Conservation (phyloP, 1,140 invertebrate species). For the Cyclina sinensis region DNA sequence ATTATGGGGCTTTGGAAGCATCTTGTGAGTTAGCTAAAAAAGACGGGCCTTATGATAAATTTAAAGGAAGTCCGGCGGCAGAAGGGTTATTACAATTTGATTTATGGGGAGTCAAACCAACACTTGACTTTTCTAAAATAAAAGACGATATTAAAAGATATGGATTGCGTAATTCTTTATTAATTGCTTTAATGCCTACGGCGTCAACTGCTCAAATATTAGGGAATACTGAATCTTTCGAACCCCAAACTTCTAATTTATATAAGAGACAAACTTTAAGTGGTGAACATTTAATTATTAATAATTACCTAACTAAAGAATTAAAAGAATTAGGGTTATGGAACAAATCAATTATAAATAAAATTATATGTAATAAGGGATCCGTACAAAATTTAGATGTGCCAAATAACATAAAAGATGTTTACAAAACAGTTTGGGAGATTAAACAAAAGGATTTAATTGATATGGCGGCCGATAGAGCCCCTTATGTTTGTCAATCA, state of each 20-base stretch:
- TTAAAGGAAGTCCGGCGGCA: slow-evolving; percentile 94
- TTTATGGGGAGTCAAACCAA: too few relatives aligned
- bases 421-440: slow-evolving; percentile 99
- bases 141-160: too few relatives aligned
- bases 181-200: slow-evolving; percentile 99
- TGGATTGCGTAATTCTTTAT: slow-evolving; percentile 97
- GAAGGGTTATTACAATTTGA: too few relatives aligned
- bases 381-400: too few relatives aligned
- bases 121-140: too few relatives aligned
- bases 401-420: slow-evolving; percentile 94
- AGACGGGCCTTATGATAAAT: slow-evolving; percentile 96
- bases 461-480: slow-evolving; percentile 99
- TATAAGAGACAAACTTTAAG: slow-evolving; percentile 97
- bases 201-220: slow-evolving; percentile 99
- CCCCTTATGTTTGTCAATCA: slow-evolving; percentile 99
- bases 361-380: too few relatives aligned
- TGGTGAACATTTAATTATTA: too few relatives aligned
- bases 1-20: slow-evolving; percentile 97
- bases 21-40: slow-evolving; percentile 98
- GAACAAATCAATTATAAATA: too few relatives aligned
- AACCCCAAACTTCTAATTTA: slow-evolving; percentile 99
- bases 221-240: slow-evolving; percentile 99
- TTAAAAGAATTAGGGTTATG: too few relatives aligned
- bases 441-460: slow-evolving; percentile 97
- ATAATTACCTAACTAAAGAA: too few relatives aligned